Conservation (phyloP, 2,888 invertebrate genomes). For the Parnassius smintheus region DNA sequence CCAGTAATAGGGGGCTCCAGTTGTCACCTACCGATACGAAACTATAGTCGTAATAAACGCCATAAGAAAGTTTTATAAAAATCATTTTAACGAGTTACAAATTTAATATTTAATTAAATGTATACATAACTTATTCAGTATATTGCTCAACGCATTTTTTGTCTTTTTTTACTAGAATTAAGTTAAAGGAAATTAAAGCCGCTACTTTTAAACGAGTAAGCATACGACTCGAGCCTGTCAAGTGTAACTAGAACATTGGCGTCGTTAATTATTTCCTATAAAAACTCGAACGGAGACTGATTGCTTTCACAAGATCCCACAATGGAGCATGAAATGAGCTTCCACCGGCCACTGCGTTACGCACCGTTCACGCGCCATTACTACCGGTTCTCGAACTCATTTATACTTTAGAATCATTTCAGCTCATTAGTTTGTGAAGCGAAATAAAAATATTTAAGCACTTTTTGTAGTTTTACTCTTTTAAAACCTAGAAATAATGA, state of each 20-base stretch:
- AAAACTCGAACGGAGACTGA: conserved; percentile 48
- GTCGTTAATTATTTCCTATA: conserved; percentile 53
- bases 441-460: not conserved
- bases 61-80: too few species aligned
- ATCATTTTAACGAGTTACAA: too few species aligned
- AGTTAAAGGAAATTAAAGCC: not conserved
- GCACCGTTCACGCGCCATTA: conserved; percentile 46
- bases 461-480: not conserved
- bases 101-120: too few species aligned
- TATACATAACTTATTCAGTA: too few species aligned
- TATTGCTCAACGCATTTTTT: too few species aligned
- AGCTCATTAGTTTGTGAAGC: not conserved
- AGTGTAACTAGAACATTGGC: conserved; percentile 51
- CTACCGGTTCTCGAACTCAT: conserved; percentile 33
- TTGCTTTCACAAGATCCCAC: conserved; percentile 70
- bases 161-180: too few species aligned
- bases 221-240: conserved; percentile 30
- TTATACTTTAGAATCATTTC: conserved; percentile 9
- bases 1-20: too few species aligned
- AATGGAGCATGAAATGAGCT: conserved; percentile 74
- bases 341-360: conserved; percentile 67
- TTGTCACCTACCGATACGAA: too few species aligned
- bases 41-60: too few species aligned
- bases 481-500: too few species aligned
- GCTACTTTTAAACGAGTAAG: conserved; percentile 10